Percentiles rank a stretch among this genome's conserved stretches.
Evolutionary conservation across 2,797 vertebrate species (phyloP).

Genomic region (Staurois parvus): DNA sequence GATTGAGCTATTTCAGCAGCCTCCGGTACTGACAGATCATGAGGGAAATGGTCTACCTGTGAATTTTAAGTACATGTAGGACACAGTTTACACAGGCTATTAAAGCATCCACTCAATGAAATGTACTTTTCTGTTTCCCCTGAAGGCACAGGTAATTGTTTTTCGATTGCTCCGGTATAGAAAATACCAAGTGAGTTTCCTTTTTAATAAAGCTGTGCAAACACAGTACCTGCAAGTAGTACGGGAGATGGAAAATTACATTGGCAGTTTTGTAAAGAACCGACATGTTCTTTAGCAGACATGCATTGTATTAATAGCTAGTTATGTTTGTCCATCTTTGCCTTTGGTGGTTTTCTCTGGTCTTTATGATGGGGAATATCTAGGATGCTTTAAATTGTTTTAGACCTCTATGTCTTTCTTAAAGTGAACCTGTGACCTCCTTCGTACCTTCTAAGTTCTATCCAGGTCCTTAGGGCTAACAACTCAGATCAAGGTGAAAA

Average conservation of each 20-base stretch:
- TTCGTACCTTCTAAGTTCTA: too few relatives aligned
- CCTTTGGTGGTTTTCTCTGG: too few relatives aligned
- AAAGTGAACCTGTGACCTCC: too few relatives aligned
- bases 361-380: too few relatives aligned
- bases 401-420: too few relatives aligned
- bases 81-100: slow-evolving; percentile 37
- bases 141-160: slow-evolving; percentile 49
- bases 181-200: slow-evolving; percentile 50
- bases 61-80: slow-evolving; percentile 17
- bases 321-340: too few relatives aligned
- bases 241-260: background rate
- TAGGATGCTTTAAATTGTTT: too few relatives aligned
- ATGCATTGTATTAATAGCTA: background rate
- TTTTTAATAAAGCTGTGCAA: slow-evolving; percentile 45
- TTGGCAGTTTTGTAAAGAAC: background rate
- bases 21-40: too few relatives aligned
- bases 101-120: slow-evolving; percentile 32
- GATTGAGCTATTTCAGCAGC: too few relatives aligned
- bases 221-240: slow-evolving; percentile 35
- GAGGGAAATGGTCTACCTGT: too few relatives aligned
- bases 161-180: slow-evolving; percentile 41
- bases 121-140: slow-evolving; percentile 35
- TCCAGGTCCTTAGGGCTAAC: too few relatives aligned
- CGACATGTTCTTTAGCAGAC: background rate
- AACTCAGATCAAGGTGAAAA: too few relatives aligned